Evolutionary conservation across 2,113 vertebrate species (phyloP), one percentile per base, ranked within the genome.

Genomic region (Petromus typicus): DNA sequence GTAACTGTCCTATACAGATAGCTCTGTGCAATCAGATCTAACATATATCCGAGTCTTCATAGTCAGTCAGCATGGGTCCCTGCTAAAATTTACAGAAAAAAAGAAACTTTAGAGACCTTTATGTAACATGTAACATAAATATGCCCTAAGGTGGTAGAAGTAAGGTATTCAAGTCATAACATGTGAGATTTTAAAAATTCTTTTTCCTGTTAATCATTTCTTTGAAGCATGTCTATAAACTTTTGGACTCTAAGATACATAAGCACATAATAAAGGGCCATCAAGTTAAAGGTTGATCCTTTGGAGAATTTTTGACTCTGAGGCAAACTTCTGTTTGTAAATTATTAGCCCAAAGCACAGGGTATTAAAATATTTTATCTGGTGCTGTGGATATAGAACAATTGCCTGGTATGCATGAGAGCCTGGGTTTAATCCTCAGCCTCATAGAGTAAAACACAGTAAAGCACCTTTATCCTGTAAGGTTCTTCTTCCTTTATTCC

Each of bases 1-100:
- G 93, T 98, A 97, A 96, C 86, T 96, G 48, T 95, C 93, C 84
- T 90, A 14, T 76, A 17, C n/a, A n/a, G n/a, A n/a, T 97, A 48
- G 95, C 75, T 95, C 69, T 59, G 59, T 85, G 96, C 87, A 97
- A 93, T 97, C 95, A 51, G 75, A 86, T 95, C 76, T 96, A 80
- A 89, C 34, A 82, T 76, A 95, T 95, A 96, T 91, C 79, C 96
- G 25, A 34, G 92, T 97, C 54, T 83, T 81, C 91, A n/a, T 95
- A 78, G 86, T 97, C 97, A 96, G 64, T 87, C 88, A 93, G 57
- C 27, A 89, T 86, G 54, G 91, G 78, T 93, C 90, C 93, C 71
- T 87, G 48, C 43, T 94, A 94, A 57, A 86, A 69, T 69, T 94
- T 97, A 91, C 96, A 82, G 16, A 57, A 13, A 87, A 82, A 56